Base-by-base conservation (phyloP, 2,888 invertebrate genomes). In the Prenolepis imparis region DNA sequence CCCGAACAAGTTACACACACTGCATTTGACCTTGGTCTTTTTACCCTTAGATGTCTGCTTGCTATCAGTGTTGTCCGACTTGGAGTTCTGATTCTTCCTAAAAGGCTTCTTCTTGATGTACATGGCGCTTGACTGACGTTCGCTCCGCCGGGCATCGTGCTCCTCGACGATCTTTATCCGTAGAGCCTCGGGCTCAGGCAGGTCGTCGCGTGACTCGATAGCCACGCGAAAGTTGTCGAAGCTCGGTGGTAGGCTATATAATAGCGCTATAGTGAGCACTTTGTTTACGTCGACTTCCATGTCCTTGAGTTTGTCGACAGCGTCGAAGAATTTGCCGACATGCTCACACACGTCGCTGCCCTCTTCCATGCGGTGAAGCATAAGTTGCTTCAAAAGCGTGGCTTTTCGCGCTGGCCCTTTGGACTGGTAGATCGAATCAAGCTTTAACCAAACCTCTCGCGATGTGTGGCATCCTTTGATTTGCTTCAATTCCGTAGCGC, bases 321-420 rank as follows among this genome's bases (percentile, higher is more conserved):
- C 59, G 59, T 59, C 59, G 15, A 59, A 59, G 3, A 59, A 59
- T 3, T 6, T 12, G 1, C 12, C 59, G 3, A 59, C 24, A 6
- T 59, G 59, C 24, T 59, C 24, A 0, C 59, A 24, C 6, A 59
- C 59, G 5, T 59, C 59, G 24, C 59, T 15, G 24, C 28, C 28
- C 12, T 59, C 59, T 59, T 59, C 15, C 28, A 59, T 59, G 24
- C 59, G 24, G 28, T 59, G 59, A 5, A 59, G 59, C 59, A 59
- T 59, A 3, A 59, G 59, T 5, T 57, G 57, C 39, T 39, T 39
- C 1, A 39, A 9, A 39, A 39, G 39, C 39, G 39, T 39, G 11
- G 39, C 57, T 12, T 57, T 57, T 57, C 57, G 21, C 12, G 57
- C 39, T 11, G 57, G 57, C 21, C 57, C 59, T 24, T 59, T 59